A percentile compares a stretch with the other conserved stretches of the same genome.
phyloP scores from a whole-genome alignment of 2,888 invertebrate genomes.

The Pollenia griseotomentosa region DNA sequence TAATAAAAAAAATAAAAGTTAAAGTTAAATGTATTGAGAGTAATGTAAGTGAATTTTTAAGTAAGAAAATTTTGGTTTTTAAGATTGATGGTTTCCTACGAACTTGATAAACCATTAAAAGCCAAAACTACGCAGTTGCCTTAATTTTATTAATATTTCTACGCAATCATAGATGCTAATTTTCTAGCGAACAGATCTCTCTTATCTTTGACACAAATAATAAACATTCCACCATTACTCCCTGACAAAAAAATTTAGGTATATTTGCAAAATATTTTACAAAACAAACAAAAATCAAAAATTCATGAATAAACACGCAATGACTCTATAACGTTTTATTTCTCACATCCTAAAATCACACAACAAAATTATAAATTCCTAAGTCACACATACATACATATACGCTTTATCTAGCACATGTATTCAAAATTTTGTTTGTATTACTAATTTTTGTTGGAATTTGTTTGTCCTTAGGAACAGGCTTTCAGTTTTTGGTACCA shows the following conservation, averaged over 20 bases:
- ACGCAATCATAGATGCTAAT: no score
- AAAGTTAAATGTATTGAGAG: slow-evolving; percentile 35
- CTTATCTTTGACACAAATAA: no score
- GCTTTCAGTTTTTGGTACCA: slow-evolving; percentile 34
- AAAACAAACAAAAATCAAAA: slow-evolving; percentile 16
- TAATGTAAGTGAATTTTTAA: slow-evolving; percentile 1
- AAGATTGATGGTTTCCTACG: no score
- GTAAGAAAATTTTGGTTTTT: no score
- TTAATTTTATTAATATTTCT: no score
- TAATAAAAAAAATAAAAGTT: background rate
- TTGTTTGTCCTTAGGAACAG: slow-evolving; percentile 65
- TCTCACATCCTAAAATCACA: background rate
- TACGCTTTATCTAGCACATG: background rate
- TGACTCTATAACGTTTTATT: background rate
- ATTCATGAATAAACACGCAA: slow-evolving; percentile 24
- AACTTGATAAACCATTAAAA: no score
- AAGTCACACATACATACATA: background rate
- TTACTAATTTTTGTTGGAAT: slow-evolving; percentile 69
- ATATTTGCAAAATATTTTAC: background rate
- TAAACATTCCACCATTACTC: no score
- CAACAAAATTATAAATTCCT: background rate
- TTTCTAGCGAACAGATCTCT: no score
- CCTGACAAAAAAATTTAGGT: no score
- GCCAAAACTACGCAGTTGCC: no score
- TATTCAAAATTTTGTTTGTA: slow-evolving; percentile 24